Percentiles rank a stretch among this genome's conserved stretches.
phyloP scores from a whole-genome alignment of 2,888 invertebrate species.

The Hoplodrina ambigua region DNA sequence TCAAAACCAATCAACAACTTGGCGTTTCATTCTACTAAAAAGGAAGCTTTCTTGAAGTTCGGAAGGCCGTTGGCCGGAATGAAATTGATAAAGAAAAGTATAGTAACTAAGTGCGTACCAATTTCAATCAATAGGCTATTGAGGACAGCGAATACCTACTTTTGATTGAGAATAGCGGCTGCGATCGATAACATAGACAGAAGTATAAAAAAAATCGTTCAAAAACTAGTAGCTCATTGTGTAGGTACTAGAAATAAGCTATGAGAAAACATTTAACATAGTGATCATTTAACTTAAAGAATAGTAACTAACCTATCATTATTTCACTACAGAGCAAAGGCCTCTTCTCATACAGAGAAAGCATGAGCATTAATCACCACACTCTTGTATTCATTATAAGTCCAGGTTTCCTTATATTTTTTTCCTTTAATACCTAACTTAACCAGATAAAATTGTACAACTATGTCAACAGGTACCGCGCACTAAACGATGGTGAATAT shows the following conservation, averaged over 20 bases:
- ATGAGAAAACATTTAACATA: no score
- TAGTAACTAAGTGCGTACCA: slow-evolving; percentile 38
- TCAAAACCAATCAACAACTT: slow-evolving; percentile 20
- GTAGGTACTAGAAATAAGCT: no score
- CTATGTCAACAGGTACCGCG: slow-evolving; percentile 13
- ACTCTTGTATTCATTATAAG: no score
- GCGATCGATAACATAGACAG: not conserved
- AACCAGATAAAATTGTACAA: slow-evolving; percentile 31
- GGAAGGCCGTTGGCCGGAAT: slow-evolving; percentile 22
- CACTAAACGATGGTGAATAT: not conserved
- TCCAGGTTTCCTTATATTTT: no score
- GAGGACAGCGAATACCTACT: slow-evolving; percentile 9
- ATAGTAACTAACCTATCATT: no score
- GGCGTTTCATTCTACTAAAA: slow-evolving; percentile 21
- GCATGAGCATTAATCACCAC: no score
- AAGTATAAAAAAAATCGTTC: no score
- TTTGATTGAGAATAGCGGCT: slow-evolving; percentile 11
- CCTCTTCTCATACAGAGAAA: no score
- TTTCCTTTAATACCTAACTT: not conserved
- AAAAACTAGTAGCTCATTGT: no score
- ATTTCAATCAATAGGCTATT: slow-evolving; percentile 38
- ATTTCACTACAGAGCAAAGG: no score
- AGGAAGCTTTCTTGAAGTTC: slow-evolving; percentile 19
- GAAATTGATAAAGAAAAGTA: slow-evolving; percentile 41
- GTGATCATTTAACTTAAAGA: no score